Evolutionary conservation across 2,113 vertebrate genomes (phyloP).

Genomic region (Copsychus sechellarum): DNA sequence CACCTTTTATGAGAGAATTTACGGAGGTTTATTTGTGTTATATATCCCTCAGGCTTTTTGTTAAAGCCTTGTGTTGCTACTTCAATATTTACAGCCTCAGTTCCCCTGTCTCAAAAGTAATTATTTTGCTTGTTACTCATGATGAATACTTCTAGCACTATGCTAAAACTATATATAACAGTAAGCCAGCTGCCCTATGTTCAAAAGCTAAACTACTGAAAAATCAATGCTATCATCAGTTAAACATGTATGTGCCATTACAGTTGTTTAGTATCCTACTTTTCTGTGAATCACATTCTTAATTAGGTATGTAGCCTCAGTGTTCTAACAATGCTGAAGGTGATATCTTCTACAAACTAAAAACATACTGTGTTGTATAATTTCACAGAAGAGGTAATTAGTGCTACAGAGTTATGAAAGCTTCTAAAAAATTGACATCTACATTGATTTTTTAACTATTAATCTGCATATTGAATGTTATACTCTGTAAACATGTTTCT

Average conservation of each 20-base stretch:
- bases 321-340: background rate
- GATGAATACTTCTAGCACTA: background rate
- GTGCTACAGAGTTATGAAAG: background rate
- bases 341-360: background rate
- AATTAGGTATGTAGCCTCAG: background rate
- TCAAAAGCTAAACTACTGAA: background rate
- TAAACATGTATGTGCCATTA: background rate
- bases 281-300: background rate
- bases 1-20: background rate
- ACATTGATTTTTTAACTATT: background rate
- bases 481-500: background rate
- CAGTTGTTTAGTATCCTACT: background rate
- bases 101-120: conserved; percentile 21
- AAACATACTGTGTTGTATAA: background rate
- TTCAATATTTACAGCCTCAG: conserved; percentile 15
- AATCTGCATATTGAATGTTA: background rate
- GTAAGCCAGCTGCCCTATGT: background rate
- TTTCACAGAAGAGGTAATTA: background rate
- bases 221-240: conserved; percentile 30
- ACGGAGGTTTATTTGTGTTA: background rate
- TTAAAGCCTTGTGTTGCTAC: background rate
- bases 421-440: background rate
- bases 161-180: background rate
- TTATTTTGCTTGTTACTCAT: conserved; percentile 30
- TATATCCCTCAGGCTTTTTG: background rate